Conservation (phyloP, 2,797 vertebrate genomes). For the Nannoperca australis region DNA sequence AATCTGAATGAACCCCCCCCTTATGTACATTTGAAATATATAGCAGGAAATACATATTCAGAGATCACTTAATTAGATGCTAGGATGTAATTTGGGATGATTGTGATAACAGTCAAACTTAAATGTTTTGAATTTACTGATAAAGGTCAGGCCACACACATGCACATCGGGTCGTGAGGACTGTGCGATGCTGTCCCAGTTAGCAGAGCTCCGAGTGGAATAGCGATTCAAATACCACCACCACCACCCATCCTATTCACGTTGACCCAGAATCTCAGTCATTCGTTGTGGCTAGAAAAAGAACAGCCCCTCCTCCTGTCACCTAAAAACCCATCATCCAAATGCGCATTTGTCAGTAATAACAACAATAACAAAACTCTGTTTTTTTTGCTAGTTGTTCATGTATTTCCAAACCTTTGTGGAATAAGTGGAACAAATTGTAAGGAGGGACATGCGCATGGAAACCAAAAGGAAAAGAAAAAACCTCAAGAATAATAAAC, state of each 20-base stretch:
- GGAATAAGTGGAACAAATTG: not conserved
- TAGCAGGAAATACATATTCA: constrained; percentile 18
- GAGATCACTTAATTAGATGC: not conserved
- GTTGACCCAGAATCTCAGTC: constrained; percentile 81
- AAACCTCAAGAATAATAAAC: not conserved
- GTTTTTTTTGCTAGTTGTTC: not conserved
- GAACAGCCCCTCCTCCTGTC: constrained; percentile 19
- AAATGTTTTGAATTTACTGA: constrained; percentile 20
- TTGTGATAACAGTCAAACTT: not conserved
- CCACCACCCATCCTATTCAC: constrained; percentile 60
- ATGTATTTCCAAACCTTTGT: not conserved
- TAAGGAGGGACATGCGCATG: not conserved
- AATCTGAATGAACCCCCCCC: constrained; percentile 26
- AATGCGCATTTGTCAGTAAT: not conserved
- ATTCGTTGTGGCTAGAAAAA: constrained; percentile 61
- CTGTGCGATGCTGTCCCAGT: constrained; percentile 72
- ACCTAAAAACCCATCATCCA: constrained; percentile 21
- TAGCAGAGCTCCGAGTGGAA: constrained; percentile 56
- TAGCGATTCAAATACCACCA: constrained; percentile 61
- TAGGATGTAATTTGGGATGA: not conserved
- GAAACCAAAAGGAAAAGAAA: constrained; percentile 5
- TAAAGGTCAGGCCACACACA: constrained; percentile 23
- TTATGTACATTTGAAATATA: constrained; percentile 35
- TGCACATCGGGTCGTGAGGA: constrained; percentile 28
- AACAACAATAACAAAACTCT: not conserved